These are phyloP conservation scores for Drosophila nigritarsus DNA, from an alignment of 2,888 invertebrate species.

Conservation along the genomic window DNA sequence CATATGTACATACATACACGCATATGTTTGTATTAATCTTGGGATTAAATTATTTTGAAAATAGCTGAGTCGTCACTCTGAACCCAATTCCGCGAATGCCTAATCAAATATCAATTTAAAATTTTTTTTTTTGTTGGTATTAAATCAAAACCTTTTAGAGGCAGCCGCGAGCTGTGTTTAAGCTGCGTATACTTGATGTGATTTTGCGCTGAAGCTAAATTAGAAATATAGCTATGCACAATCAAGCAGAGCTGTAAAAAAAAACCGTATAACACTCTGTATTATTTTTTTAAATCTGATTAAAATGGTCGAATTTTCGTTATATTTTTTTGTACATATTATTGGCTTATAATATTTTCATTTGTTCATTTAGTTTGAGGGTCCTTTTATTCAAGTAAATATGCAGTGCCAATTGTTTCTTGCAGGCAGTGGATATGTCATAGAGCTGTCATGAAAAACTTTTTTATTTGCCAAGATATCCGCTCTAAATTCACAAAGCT, in stretches of 20 bases:
- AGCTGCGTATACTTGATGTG: conserved; percentile 44
- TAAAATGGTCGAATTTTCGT: not conserved
- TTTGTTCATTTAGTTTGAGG: not conserved
- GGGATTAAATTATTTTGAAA: not conserved
- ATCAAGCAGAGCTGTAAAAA: not conserved
- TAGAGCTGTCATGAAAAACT: not conserved
- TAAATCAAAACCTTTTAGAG: not conserved
- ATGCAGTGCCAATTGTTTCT: not conserved
- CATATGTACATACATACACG: not conserved
- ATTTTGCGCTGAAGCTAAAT: conserved; percentile 8
- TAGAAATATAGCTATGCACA: not conserved
- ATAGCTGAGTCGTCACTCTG: not conserved
- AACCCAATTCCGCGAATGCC: not conserved
- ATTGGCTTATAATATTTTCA: not conserved
- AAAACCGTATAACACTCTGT: no score
- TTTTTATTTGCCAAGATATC: not conserved
- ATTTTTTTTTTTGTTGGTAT: not conserved
- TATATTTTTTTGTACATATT: not conserved
- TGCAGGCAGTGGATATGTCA: not conserved
- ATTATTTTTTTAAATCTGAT: not conserved
- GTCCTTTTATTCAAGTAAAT: not conserved
- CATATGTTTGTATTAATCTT: not conserved
- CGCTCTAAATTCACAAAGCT: not conserved
- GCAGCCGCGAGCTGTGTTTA: not conserved
- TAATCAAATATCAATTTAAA: conserved; percentile 5